Evolutionary conservation across 2,888 invertebrate species (phyloP).

Genomic region (Silvanus unidentatus): DNA sequence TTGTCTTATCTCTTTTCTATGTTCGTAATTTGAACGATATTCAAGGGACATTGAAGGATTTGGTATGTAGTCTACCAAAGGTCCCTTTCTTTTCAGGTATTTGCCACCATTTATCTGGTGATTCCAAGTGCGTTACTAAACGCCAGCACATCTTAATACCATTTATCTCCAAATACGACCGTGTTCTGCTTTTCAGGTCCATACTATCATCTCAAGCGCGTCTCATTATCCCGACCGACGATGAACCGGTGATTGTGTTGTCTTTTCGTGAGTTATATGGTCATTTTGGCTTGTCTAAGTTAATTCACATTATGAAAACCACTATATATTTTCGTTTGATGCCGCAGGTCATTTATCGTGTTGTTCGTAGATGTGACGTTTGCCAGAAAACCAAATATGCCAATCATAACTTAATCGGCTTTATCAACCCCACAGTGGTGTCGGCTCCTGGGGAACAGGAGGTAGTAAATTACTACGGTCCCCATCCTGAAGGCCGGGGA

Average conservation of each 20-base stretch:
- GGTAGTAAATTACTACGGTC: conserved; percentile 20
- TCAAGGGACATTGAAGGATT: too few relatives aligned
- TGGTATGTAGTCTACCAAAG: too few relatives aligned
- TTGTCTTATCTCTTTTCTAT: too few relatives aligned
- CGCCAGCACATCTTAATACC: background rate
- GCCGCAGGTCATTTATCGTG: conserved; percentile 3
- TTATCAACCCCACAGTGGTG: conserved; percentile 8
- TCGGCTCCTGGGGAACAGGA: conserved; percentile 12
- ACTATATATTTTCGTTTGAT: conserved; percentile 7
- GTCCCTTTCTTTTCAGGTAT: too few relatives aligned
- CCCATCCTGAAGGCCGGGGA: conserved; percentile 15
- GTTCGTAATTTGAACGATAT: too few relatives aligned
- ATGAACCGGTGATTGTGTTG: too few relatives aligned
- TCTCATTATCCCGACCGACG: too few relatives aligned
- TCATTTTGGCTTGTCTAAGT: conserved; percentile 13
- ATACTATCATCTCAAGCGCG: too few relatives aligned
- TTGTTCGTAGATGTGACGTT: conserved; percentile 12
- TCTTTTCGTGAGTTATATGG: conserved; percentile 13
- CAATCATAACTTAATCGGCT: background rate
- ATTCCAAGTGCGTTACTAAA: background rate
- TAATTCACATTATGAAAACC: conserved; percentile 5
- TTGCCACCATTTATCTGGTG: too few relatives aligned
- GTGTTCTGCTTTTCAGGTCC: too few relatives aligned
- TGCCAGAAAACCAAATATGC: conserved; percentile 19
- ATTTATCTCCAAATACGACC: background rate